Percentiles rank a stretch among this genome's conserved stretches.
phyloP scores from a whole-genome alignment of 2,797 vertebrate genomes.

The Ceyx erithaca region DNA sequence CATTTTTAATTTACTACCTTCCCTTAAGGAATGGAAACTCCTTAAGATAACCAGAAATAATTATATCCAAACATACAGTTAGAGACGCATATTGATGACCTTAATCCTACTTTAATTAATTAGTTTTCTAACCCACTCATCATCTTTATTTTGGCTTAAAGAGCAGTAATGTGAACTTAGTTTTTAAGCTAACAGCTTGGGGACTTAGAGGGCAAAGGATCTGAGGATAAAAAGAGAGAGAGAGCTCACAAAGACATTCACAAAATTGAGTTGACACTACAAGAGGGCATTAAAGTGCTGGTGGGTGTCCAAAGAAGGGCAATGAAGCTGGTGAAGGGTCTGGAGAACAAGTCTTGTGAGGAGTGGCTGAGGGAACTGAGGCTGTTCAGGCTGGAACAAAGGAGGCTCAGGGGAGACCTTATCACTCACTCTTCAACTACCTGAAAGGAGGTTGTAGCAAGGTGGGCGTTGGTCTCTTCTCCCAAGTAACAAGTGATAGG shows the following conservation, averaged over 20 bases:
- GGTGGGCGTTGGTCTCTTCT: background rate
- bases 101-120: constrained; percentile 18
- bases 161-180: background rate
- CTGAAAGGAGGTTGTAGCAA: background rate
- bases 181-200: background rate
- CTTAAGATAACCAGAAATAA: background rate
- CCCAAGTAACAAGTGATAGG: background rate
- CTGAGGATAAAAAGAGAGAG: background rate
- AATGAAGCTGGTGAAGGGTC: background rate
- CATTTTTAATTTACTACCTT: background rate
- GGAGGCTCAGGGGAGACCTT: background rate
- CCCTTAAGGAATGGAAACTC: background rate
- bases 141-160: background rate
- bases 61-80: background rate
- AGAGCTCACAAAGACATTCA: background rate
- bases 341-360: background rate
- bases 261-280: background rate
- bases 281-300: background rate
- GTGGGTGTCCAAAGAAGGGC: background rate
- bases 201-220: background rate
- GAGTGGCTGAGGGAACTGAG: background rate
- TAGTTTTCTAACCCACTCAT: background rate
- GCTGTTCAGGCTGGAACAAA: background rate
- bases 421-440: background rate
- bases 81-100: background rate